Base-by-base conservation (phyloP, 2,797 vertebrate genomes). In the Graptemys geographica region DNA sequence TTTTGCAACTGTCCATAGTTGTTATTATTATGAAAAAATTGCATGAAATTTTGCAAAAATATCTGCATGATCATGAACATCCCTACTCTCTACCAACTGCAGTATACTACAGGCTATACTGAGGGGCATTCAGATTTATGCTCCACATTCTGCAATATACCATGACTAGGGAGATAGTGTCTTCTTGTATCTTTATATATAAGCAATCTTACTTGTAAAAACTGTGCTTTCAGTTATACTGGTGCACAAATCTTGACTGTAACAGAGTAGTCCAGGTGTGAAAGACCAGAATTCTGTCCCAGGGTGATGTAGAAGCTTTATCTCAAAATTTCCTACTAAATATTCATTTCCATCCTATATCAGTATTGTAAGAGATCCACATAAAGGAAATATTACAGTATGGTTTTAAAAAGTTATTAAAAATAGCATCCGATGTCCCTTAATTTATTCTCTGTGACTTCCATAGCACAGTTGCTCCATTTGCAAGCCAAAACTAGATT, bases 1-100 rank as follows among this genome's bases (percentile, higher is more conserved):
- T 83, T 95, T 65, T 82, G 49, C 57, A 82, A 51, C 0, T 3
- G 4, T 95, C 86, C 93, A 93, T 88, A 41, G 91, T 47, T 82
- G 7, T 44, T 44, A 6, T 44, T 44, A 44, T 44, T 44, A 44
- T 44, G 44, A 94, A 95, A 94, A 74, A 69, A 65, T 44, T 53
- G 49, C 33, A 41, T 47, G 47, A 52, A 53, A 28, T 81, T 93
- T 91, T 89, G 57, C 0, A 0, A 37, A 65, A 69, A 37, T 21
- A 19, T 37, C 9, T 69, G 19, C 65, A 37, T 69, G 18, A 23
- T 69, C 10, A 23, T 44, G 0, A 55, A 82, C 72, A 86, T 92
- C 52, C 27, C 37, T 33, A 52, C 74, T 82, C 85, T 31, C 53
- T 87, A 3, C 80, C 79, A 80, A 8, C 21, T 88, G 33, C 28